Percentiles rank a stretch among this genome's conserved stretches.
Conservation (phyloP, 2,888 invertebrate species). For the Orthosia gothica region DNA sequence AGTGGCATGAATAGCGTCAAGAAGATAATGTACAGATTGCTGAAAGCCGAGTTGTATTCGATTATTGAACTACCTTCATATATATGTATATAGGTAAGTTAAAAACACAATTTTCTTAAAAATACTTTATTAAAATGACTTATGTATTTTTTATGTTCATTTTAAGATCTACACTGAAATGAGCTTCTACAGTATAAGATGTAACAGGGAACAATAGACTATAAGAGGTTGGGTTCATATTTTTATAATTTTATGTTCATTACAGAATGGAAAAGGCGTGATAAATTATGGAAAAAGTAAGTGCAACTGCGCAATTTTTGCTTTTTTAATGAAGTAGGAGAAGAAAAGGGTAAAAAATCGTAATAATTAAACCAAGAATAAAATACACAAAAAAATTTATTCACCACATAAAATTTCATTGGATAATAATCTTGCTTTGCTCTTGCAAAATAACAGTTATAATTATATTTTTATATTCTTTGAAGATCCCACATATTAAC, state of each 20-base stretch:
- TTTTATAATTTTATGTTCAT: not conserved
- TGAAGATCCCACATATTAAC: conserved; percentile 87
- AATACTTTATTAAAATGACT: too few relatives aligned
- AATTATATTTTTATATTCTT: conserved; percentile 83
- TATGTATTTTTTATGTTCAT: too few relatives aligned
- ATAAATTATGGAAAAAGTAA: not conserved
- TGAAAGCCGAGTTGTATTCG: too few relatives aligned
- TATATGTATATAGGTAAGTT: too few relatives aligned
- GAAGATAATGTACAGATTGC: too few relatives aligned
- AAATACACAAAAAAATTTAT: conserved; percentile 91
- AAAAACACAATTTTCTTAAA: too few relatives aligned
- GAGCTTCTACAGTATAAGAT: too few relatives aligned
- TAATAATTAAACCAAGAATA: conserved; percentile 69
- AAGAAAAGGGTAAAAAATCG: not conserved
- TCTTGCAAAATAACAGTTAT: conserved; percentile 90
- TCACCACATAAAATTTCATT: conserved; percentile 89
- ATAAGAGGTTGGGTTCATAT: not conserved
- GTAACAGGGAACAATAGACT: too few relatives aligned
- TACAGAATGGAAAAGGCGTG: not conserved
- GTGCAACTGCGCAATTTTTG: too few relatives aligned
- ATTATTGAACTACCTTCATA: too few relatives aligned
- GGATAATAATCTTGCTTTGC: conserved; percentile 73
- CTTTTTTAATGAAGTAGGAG: not conserved
- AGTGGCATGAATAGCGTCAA: too few relatives aligned
- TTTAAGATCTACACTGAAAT: too few relatives aligned